Evolutionary conservation across 1,140 invertebrate species (phyloP).

Genomic region (Drosophila ohnishii): DNA sequence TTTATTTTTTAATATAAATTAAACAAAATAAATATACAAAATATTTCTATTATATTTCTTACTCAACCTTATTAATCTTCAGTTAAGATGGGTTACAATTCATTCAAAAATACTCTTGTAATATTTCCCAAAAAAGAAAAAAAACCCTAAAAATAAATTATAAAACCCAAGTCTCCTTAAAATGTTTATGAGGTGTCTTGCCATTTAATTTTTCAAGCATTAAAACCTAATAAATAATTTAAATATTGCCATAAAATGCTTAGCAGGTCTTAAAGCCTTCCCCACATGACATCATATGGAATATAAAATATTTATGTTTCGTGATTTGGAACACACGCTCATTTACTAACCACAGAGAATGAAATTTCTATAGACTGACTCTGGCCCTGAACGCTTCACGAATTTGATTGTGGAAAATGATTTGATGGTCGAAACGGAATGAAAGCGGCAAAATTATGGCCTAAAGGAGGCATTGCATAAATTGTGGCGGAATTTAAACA

Average conservation of each 20-base stretch:
- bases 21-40: not conserved
- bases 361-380: not conserved
- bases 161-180: accelerated
- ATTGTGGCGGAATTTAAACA: constrained; percentile 67
- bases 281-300: constrained; percentile 11
- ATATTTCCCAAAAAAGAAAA: no score
- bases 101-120: no score
- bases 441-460: constrained; percentile 65
- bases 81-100: no score
- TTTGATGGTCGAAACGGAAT: constrained; percentile 42
- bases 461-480: constrained; percentile 50
- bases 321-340: constrained; percentile 19
- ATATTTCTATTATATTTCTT: not conserved
- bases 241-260: constrained; percentile 29
- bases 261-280: constrained; percentile 30
- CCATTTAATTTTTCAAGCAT: not conserved
- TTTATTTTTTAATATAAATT: not conserved
- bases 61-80: no score
- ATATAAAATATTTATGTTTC: constrained; percentile 31
- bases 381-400: constrained; percentile 40
- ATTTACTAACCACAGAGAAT: constrained; percentile 1
- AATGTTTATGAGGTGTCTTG: not conserved
- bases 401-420: constrained; percentile 57
- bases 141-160: no score
- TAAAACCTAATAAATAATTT: constrained; percentile 19